These are phyloP conservation scores for Triplophysa bombifrons DNA, from an alignment of 2,797 vertebrate genomes.

Conservation along the genomic window DNA sequence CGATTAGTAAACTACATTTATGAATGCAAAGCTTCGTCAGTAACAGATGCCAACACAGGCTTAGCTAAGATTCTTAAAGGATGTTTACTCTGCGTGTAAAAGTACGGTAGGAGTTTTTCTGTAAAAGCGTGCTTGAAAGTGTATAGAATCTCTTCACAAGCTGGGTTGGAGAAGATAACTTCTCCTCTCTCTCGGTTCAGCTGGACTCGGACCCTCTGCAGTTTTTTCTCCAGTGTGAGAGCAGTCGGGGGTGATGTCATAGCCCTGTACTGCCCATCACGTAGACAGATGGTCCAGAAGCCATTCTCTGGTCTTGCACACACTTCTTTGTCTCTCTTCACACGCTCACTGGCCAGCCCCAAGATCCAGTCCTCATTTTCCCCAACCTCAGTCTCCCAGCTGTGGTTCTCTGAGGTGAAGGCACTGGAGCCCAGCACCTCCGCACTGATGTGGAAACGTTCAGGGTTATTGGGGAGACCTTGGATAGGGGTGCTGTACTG, in stretches of 20 bases:
- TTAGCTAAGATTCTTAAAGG: constrained; percentile 71
- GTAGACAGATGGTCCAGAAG: constrained; percentile 77
- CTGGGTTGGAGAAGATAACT: constrained; percentile 67
- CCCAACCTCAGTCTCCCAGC: constrained; percentile 75
- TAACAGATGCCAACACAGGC: constrained; percentile 63
- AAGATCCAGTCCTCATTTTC: constrained; percentile 77
- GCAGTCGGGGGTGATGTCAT: constrained; percentile 70
- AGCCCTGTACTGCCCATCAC: constrained; percentile 70
- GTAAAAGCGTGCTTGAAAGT: constrained; percentile 68
- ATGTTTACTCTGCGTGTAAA: constrained; percentile 72
- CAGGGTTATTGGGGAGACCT: constrained; percentile 73
- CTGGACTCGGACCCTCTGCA: constrained; percentile 69
- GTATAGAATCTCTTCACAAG: constrained; percentile 62
- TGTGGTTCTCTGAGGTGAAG: constrained; percentile 69
- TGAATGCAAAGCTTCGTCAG: constrained; percentile 25
- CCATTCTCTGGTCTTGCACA: constrained; percentile 74
- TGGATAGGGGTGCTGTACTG: constrained; percentile 63
- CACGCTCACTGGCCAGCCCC: constrained; percentile 70
- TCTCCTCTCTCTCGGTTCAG: constrained; percentile 74
- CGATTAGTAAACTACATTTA: background rate
- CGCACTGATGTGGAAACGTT: constrained; percentile 76
- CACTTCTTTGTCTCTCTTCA: constrained; percentile 62
- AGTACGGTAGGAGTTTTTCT: constrained; percentile 74
- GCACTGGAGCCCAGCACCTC: constrained; percentile 70
- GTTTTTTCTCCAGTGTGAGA: constrained; percentile 55